Base-by-base conservation (phyloP, 2,797 vertebrate genomes). In the Parauchenoglanis ngamensis region DNA sequence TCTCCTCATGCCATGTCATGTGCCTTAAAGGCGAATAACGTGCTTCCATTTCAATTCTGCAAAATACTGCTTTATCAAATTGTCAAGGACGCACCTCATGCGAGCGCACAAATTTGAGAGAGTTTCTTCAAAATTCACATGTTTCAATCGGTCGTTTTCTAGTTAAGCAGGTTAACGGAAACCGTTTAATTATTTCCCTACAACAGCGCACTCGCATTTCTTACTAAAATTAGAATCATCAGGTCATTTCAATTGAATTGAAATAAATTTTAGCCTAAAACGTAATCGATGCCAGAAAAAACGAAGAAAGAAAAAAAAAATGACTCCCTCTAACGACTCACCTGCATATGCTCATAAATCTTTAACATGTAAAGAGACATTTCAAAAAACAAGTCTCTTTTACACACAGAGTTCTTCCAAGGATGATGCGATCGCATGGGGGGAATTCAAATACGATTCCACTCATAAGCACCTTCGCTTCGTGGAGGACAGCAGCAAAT, bases 391-490 rank as follows among this genome's bases (percentile, higher is more conserved):
- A 31, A 67, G 35, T 72, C 31, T 35, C 31, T 13, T 44, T 21
- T 35, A 35, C 72, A 57, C 28, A 4, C 56, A 92, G 77, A 63
- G 75, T 70, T 28, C 90, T 2, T 93, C 92, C 31, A 90, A 89
- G 56, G 94, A 93, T 59, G 93, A 93, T 10, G 6, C 90, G 0
- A 93, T 89, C 86, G 92, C 90, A 6, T 3, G 7, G 0, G 95
- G 94, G 7, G 73, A 91, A 0, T 95, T 94, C 92, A 93, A 91
- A n/a, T 96, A 94, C 0, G 95, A 96, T 76, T 92, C 94, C 3
- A 90, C 89, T 89, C 91, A 89, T 70, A 94, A 92, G 84, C 95
- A 94, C 84, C 93, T 96, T 4, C 93, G 94, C 57, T 95, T 96
- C 92, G 94, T 84, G 83, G 93, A 94, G 23, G 94, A 94, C 4